Evolutionary conservation across 2,797 vertebrate genomes (phyloP).

Genomic region (Eospalax fontanierii): DNA sequence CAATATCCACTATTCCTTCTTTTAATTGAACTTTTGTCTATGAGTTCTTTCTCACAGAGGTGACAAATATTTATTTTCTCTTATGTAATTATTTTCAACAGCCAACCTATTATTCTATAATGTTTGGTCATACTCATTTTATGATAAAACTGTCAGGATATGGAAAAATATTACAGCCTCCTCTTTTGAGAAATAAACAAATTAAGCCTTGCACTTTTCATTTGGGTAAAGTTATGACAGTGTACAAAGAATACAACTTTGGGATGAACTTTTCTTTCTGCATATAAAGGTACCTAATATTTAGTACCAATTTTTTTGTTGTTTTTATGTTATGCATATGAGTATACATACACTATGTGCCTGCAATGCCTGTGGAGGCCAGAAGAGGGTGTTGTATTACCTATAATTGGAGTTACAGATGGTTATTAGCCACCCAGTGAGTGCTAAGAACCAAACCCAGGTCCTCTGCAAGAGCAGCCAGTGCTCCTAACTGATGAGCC

Average conservation of each 20-base stretch:
- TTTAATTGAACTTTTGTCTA: neutral
- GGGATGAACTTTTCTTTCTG: neutral
- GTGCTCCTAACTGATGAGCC: too few relatives aligned
- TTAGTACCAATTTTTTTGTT: neutral
- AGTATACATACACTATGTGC: too few relatives aligned
- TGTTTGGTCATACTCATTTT: slow-evolving; percentile 11
- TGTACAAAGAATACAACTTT: neutral
- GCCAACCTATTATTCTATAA: slow-evolving; percentile 10
- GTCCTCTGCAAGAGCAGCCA: too few relatives aligned
- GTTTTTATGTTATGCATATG: too few relatives aligned
- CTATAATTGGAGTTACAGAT: too few relatives aligned
- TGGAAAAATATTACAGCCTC: neutral
- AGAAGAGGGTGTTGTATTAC: too few relatives aligned
- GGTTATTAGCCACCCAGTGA: too few relatives aligned
- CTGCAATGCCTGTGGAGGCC: too few relatives aligned
- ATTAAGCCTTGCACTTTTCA: slow-evolving; percentile 38
- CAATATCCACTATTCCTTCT: neutral
- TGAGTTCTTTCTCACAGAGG: slow-evolving; percentile 17
- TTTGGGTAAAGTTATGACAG: slow-evolving; percentile 31
- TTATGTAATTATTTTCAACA: slow-evolving; percentile 43
- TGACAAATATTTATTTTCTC: neutral
- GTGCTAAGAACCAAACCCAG: too few relatives aligned
- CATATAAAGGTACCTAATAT: neutral
- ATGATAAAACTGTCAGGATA: slow-evolving; percentile 25
- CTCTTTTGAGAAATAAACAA: slow-evolving; percentile 61